phyloP scores from a whole-genome alignment of 2,888 invertebrate genomes.

The Drosophila borborema region DNA sequence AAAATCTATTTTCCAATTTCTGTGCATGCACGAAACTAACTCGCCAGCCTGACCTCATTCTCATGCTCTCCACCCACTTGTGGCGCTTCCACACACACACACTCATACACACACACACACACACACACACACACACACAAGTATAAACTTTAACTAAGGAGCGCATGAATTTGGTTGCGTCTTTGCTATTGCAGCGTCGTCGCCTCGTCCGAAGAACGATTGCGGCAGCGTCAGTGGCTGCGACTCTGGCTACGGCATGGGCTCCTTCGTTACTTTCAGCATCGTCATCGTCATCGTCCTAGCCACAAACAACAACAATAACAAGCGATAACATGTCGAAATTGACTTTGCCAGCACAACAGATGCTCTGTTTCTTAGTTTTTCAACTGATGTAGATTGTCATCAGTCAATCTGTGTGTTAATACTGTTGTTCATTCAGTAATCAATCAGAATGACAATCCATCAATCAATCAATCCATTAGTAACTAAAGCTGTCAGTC shows the following conservation, averaged over 20 bases:
- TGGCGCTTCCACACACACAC: conserved; percentile 66
- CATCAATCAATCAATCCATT: background rate
- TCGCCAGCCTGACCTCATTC: conserved; percentile 40
- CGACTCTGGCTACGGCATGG: background rate
- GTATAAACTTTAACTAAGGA: conserved; percentile 51
- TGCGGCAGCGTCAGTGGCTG: conserved; percentile 30
- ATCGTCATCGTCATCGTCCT: conserved; percentile 41
- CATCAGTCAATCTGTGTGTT: background rate
- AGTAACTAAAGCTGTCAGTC: background rate
- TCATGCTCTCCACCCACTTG: conserved; percentile 72
- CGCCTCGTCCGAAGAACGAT: conserved; percentile 56
- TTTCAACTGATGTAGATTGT: background rate
- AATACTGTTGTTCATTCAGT: too few species aligned
- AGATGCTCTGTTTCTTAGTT: background rate
- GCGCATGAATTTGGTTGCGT: conserved; percentile 74
- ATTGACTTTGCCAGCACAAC: background rate
- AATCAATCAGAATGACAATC: background rate
- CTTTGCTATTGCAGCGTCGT: conserved; percentile 53
- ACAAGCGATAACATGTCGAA: conserved; percentile 14
- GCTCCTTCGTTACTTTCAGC: conserved; percentile 66
- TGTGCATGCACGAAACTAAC: conserved; percentile 67
- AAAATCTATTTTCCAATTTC: conserved; percentile 82
- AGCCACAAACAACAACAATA: conserved; percentile 45
- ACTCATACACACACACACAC: conserved; percentile 3
- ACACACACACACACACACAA: conserved; percentile 13